A percentile compares a stretch with the other conserved stretches of the same genome.
Evolutionary conservation across 2,113 vertebrate genomes (phyloP).

Genomic region (Felis chaus): DNA sequence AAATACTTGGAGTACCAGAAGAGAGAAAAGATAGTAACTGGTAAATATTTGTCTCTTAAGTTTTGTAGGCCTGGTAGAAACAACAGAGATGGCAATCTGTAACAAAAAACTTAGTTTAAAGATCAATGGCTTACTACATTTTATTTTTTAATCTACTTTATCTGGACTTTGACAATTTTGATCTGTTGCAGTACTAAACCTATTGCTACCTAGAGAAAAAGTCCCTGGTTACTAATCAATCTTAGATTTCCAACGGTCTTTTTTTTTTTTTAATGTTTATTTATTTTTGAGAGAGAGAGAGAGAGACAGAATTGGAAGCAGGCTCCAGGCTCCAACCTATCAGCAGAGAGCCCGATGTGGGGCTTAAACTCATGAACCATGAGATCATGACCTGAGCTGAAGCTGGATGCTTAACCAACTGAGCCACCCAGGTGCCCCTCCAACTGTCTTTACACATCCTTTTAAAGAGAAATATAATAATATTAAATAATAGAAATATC

Average conservation of each 20-base stretch:
- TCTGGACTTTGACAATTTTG: not conserved
- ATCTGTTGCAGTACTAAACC: not conserved
- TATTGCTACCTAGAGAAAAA: not conserved
- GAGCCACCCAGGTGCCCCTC: not conserved
- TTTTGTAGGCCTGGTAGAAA: not conserved
- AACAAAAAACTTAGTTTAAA: not conserved
- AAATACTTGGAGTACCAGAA: not conserved
- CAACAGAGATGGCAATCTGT: not conserved
- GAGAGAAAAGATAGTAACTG: not conserved
- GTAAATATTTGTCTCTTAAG: not conserved
- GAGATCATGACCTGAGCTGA: too few relatives aligned
- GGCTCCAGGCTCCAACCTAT: too few relatives aligned
- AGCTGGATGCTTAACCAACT: too few relatives aligned
- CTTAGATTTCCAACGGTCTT: not conserved
- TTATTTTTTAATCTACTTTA: not conserved
- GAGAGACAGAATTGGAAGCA: too few relatives aligned
- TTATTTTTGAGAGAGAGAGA: too few relatives aligned
- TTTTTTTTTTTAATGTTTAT: not conserved
- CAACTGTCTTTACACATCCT: not conserved
- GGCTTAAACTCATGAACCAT: too few relatives aligned
- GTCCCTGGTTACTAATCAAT: not conserved
- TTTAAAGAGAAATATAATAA: slow-evolving; percentile 50
- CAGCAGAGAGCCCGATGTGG: too few relatives aligned
- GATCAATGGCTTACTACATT: not conserved
- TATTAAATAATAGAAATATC: not conserved